Conservation (phyloP, 37 sponge, comb jelly and placozoan species). For the Lycopodina hypogea region DNA sequence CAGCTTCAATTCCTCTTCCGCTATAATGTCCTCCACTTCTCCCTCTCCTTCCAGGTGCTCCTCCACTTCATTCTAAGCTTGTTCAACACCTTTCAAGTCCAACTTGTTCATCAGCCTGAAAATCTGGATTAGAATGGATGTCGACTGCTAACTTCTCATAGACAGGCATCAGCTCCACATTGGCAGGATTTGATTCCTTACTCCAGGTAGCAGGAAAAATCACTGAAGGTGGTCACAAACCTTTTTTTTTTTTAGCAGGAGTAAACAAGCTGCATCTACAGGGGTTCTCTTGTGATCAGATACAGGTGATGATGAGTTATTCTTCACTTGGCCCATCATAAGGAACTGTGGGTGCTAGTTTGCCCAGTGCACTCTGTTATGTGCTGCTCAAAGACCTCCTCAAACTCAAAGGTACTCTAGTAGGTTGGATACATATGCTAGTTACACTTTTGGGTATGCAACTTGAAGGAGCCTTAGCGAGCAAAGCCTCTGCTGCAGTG, state of each 20-base stretch:
- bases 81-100: not conserved
- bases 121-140: conserved; percentile 5
- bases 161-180: conserved; percentile 8
- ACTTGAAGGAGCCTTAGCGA: conserved; percentile 28
- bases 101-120: not conserved
- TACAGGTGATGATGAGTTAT: too few relatives aligned
- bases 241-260: conserved; percentile 17
- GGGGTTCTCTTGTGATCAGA: too few relatives aligned
- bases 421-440: conserved; percentile 11
- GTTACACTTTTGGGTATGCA: conserved; percentile 29
- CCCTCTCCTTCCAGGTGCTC: conserved; percentile 1
- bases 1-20: too few relatives aligned
- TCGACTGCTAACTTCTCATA: conserved; percentile 31
- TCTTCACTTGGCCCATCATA: too few relatives aligned
- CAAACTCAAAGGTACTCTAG: not conserved
- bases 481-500: conserved; percentile 19
- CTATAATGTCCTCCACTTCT: too few relatives aligned
- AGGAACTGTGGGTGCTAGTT: not conserved
- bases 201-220: not conserved
- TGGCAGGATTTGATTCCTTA: not conserved
- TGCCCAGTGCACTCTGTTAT: not conserved
- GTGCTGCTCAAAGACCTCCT: not conserved
- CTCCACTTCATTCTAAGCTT: too few relatives aligned
- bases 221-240: not conserved
- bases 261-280: not conserved